Base-by-base conservation (phyloP, 2,888 invertebrate species). In the Endomychus coccineus region DNA sequence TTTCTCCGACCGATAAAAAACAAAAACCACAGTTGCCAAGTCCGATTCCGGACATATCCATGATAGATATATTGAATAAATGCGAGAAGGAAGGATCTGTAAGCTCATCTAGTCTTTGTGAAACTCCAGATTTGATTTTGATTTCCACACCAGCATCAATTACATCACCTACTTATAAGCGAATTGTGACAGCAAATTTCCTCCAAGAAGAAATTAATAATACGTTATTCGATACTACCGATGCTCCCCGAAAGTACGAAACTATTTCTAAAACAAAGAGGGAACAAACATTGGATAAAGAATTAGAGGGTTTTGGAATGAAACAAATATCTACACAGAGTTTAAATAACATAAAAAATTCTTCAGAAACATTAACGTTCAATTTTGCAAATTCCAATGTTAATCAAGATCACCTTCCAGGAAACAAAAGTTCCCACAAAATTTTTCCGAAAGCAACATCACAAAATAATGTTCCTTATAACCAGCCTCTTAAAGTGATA, bases 41-140 rank as follows among this genome's bases (percentile, higher is more conserved):
- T 48, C 58, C 62, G 2, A 65, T 64, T 27, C 66, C 66, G 4
- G 66, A 67, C 40, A 58, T 64, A 3, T 64, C 63, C 6, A 54
- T 55, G 42, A 55, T 57, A 27, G 50, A 49, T n/a, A n/a, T n/a
- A 15, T 46, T 41, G 16, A 22, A 40, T 16, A 49, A 50, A 23
- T 35, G 21, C 22, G 40, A 48, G 12, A 38, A 42, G 11, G 45
- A 39, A 7, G 32, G 34, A 10, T 51, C 47, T 29, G 31, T 42
- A 5, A 40, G 39, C 14, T 49, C n/a, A n/a, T n/a, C 51, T 34
- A 56, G 51, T 44, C 49, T 62, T 16, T 56, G 62, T 19, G 62
- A 67, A 54, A 67, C 69, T 4, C 71, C 71, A 7, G 72, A 72
- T 54, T 61, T 71, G 34, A 68, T 71, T 40, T 59, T 68, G 29